phyloP scores from a whole-genome alignment of 1,140 invertebrate genomes.

The Drosophila serrata region DNA sequence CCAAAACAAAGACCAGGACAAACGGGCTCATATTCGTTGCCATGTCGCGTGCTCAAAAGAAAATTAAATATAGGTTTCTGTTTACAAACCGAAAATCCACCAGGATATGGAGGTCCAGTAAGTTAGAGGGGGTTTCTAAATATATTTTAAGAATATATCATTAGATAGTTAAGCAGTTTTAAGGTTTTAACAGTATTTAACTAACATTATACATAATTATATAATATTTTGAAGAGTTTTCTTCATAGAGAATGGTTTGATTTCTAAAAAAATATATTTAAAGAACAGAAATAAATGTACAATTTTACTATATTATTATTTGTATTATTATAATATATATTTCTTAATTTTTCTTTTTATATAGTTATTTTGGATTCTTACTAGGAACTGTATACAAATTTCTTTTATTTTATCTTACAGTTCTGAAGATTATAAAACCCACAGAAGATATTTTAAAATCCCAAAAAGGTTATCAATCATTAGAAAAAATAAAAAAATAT shows the following conservation, averaged over 20 bases:
- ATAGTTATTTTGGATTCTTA: not conserved
- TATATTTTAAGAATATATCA: not conserved
- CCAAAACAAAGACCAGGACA: conserved; percentile 17
- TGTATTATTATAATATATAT: not conserved
- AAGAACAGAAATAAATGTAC: no score
- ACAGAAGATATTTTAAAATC: not conserved
- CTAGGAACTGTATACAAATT: not conserved
- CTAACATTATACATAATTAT: not conserved
- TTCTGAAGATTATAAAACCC: not conserved
- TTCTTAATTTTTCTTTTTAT: not conserved
- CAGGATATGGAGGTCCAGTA: not conserved
- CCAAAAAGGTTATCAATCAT: conserved; percentile 14
- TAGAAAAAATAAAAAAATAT: not conserved
- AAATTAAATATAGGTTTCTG: conserved; percentile 8
- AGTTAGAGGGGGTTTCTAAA: not conserved
- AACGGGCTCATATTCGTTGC: not conserved
- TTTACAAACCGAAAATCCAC: not conserved
- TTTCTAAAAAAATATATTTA: not conserved
- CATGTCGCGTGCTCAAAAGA: conserved; percentile 49
- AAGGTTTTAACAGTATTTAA: no score
- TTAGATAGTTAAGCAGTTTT: no score
- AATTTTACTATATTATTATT: no score
- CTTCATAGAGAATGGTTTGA: not conserved
- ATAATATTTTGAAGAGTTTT: not conserved
- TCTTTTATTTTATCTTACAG: not conserved